Percentiles rank a stretch among this genome's conserved stretches.
phyloP scores from a whole-genome alignment of 2,797 vertebrate species.

The Chelidonichthys spinosus region DNA sequence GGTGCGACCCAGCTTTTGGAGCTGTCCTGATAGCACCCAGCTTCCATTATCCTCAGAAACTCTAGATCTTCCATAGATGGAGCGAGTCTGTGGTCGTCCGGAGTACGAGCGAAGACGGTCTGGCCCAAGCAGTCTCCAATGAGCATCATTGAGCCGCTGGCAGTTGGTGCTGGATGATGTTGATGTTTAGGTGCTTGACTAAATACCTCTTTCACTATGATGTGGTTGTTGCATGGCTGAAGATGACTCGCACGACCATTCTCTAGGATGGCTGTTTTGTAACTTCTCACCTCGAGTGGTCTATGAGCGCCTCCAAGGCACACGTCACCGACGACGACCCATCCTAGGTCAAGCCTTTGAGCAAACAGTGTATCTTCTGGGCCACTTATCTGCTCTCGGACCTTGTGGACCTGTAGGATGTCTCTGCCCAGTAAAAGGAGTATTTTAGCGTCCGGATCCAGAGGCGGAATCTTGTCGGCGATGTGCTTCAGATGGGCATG shows the following conservation, averaged over 20 bases:
- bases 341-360: constrained; percentile 13
- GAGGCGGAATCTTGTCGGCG: not conserved
- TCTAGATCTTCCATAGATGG: not conserved
- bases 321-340: constrained; percentile 1
- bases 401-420: not conserved
- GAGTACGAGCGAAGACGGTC: not conserved
- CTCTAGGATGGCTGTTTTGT: constrained; percentile 20
- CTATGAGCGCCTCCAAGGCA: constrained; percentile 14
- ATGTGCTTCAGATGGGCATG: constrained; percentile 4
- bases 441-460: not conserved
- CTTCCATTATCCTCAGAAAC: constrained; percentile 7
- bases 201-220: constrained; percentile 20
- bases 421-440: constrained; percentile 6
- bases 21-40: not conserved
- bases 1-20: constrained; percentile 5
- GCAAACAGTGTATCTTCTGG: constrained; percentile 3
- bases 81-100: not conserved
- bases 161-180: not conserved
- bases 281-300: not conserved
- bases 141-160: not conserved
- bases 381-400: constrained; percentile 12
- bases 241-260: constrained; percentile 20
- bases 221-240: constrained; percentile 4
- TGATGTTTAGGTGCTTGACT: not conserved
- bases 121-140: not conserved